Evolutionary conservation across 1,140 invertebrate species (phyloP).

Genomic region (Heliconius nattereri): DNA sequence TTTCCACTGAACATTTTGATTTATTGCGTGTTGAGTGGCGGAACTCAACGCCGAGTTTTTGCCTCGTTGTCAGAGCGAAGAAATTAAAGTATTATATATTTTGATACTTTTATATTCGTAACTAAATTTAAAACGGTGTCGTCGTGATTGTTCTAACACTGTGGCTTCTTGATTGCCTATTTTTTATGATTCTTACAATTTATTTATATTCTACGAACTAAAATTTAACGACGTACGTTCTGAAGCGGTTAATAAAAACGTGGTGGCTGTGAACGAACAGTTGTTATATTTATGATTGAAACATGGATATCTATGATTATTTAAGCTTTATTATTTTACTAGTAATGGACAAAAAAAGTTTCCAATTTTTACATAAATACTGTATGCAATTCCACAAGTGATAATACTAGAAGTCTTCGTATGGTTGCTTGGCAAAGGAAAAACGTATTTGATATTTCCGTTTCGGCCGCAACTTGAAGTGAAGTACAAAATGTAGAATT

Average conservation of each 20-base stretch:
- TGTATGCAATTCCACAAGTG: no score
- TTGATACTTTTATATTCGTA: conserved; percentile 35
- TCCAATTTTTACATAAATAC: no score
- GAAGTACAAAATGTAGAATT: no score
- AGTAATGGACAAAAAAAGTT: background rate
- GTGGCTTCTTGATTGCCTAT: conserved; percentile 32
- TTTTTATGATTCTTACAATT: conserved; percentile 46
- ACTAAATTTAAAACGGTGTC: conserved; percentile 43
- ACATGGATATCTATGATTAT: background rate
- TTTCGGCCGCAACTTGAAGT: no score
- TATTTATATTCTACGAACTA: conserved; percentile 42
- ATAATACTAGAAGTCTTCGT: no score
- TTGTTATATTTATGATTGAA: background rate
- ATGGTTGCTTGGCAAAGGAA: no score
- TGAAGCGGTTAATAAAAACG: conserved; percentile 12
- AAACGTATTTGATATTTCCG: no score
- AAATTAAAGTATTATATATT: background rate
- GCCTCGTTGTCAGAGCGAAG: no score
- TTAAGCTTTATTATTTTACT: background rate
- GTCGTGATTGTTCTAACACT: conserved; percentile 47
- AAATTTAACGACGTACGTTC: conserved; percentile 39
- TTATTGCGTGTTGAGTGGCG: no score
- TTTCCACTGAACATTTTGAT: no score
- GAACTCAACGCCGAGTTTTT: no score
- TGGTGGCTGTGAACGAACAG: background rate